Base-by-base conservation (phyloP, 2,113 vertebrate species). In the Colius striatus region DNA sequence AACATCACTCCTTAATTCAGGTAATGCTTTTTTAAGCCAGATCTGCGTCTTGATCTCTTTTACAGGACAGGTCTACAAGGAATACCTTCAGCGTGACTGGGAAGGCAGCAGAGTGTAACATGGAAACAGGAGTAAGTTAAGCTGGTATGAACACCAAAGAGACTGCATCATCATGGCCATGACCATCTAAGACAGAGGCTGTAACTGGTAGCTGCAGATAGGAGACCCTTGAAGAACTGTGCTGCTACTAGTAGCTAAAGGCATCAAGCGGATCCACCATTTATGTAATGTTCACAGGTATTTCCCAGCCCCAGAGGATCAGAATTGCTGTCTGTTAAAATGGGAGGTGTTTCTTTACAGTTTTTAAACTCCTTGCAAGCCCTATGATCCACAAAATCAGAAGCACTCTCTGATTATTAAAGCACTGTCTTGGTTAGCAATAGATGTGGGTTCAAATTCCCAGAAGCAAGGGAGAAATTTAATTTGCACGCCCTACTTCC, bases 31-130 rank as follows among this genome's bases (percentile, higher is more conserved):
- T 87, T 72, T 12, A 84, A 92, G 75, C 36, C 79, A 86, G 51
- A 88, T 80, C 88, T 83, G 60, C 79, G 83, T 85, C 76, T 86
- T 73, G 47, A 85, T 86, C 75, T 88, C 27, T 92, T 77, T 57
- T 70, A 92, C 79, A 51, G 60, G n/a, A 91, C 25, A 82, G 38
- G 48, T 55, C 70, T 81, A 89, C 53, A 91, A 94, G 78, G 62
- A 91, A 85, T 51, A 65, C n/a, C 61, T 92, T 72, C 47, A 85
- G 84, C 47, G 47, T 47, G 47, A 68, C 66, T 87, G 41, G n/a
- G 36, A 89, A 76, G 71, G 62, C 66, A 87, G 45, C 57, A 55
- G 4, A 72, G 38, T 18, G 48, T 53, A 87, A 82, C 41, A 72
- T 14, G 50, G 65, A 65, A 84, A 84, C 14, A 67, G 4, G 7